Percentiles rank a stretch among this genome's conserved stretches.
These are phyloP conservation scores for Nemoura dubitans DNA, from an alignment of 2,888 invertebrate genomes.

Conservation along the genomic window DNA sequence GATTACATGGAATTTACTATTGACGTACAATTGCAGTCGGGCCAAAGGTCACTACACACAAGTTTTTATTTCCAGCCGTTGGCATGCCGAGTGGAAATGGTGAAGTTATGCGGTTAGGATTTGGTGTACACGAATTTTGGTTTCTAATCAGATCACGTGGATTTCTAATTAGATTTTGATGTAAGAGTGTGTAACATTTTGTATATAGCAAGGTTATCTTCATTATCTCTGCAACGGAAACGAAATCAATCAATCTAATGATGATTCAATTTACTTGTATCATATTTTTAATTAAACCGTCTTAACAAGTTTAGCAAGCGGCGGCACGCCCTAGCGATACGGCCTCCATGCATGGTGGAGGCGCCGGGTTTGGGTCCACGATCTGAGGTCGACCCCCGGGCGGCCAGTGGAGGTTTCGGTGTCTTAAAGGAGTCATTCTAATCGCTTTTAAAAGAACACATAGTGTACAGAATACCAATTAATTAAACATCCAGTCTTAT, in stretches of 20 bases:
- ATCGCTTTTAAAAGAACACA: too few relatives aligned
- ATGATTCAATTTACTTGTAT: background rate
- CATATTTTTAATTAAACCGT: background rate
- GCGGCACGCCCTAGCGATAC: background rate
- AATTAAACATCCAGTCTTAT: too few relatives aligned
- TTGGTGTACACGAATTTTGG: background rate
- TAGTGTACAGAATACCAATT: too few relatives aligned
- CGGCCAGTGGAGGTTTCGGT: too few relatives aligned
- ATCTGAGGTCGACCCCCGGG: too few relatives aligned
- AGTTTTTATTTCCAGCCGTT: background rate
- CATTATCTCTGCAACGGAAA: background rate
- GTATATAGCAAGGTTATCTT: background rate
- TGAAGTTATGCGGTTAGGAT: background rate
- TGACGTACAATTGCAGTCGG: background rate
- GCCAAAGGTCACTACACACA: background rate
- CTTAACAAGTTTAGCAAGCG: background rate
- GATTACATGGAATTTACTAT: background rate
- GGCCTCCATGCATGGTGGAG: background rate
- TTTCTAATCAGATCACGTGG: background rate
- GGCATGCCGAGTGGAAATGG: background rate
- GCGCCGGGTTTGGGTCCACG: too few relatives aligned
- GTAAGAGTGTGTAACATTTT: background rate
- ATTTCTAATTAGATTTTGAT: conserved; percentile 2
- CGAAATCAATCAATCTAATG: background rate
- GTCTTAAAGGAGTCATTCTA: too few relatives aligned